Conservation (phyloP, 2,113 vertebrate genomes). For the Emydocephalus ijimae region DNA sequence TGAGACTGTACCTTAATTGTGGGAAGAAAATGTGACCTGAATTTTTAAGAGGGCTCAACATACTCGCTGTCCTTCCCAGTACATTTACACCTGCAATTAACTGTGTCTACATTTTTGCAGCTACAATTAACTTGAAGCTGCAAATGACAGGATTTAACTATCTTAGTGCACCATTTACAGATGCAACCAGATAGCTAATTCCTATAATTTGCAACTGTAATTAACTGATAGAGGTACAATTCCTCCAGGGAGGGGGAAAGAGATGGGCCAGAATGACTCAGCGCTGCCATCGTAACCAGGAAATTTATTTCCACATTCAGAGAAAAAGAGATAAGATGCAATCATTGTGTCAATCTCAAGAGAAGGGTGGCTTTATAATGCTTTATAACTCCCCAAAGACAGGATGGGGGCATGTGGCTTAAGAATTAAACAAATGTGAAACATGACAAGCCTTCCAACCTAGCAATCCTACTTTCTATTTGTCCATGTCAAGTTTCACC, state of each 20-base stretch:
- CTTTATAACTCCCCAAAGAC: not conserved
- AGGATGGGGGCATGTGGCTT: not conserved
- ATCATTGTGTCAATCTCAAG: not conserved
- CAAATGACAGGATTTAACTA: constrained; percentile 10
- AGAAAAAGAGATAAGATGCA: not conserved
- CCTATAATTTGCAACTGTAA: not conserved
- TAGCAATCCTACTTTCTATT: not conserved
- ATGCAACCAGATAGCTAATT: not conserved
- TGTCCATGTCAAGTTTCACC: not conserved
- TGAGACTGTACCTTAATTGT: not conserved
- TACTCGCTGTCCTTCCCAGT: not conserved
- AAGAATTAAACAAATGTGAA: not conserved
- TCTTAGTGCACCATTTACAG: constrained; percentile 8
- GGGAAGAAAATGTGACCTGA: not conserved
- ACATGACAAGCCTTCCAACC: not conserved
- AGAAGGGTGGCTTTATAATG: not conserved
- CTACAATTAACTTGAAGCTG: constrained; percentile 7
- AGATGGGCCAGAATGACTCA: not conserved
- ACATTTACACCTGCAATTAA: not conserved
- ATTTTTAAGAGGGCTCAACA: not conserved
- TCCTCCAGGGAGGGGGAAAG: not conserved
- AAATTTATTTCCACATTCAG: not conserved
- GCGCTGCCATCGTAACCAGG: not conserved
- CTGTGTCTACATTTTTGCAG: not conserved
- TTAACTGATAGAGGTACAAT: not conserved